These are phyloP conservation scores for Carposina sasakii DNA, from an alignment of 1,140 invertebrate genomes.

Conservation along the genomic window DNA sequence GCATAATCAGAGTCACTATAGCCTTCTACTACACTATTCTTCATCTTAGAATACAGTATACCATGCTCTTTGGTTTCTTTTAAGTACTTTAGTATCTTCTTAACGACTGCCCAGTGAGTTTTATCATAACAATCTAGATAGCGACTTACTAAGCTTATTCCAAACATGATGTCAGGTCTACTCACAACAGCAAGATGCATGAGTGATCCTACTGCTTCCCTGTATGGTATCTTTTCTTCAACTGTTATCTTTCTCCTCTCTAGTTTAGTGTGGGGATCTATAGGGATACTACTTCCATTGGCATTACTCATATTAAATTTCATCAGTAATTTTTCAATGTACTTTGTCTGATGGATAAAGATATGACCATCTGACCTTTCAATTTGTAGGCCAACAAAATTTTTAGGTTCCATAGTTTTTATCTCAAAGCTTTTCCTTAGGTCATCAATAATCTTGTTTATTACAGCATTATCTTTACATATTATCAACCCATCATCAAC, in stretches of 20 bases:
- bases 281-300: constrained; percentile 23
- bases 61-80: not conserved
- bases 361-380: constrained; percentile 15
- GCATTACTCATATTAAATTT: constrained; percentile 23
- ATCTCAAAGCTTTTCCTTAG: constrained; percentile 8
- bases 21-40: not conserved
- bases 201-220: constrained; percentile 42
- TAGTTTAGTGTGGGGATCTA: constrained; percentile 21
- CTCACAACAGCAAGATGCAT: constrained; percentile 6
- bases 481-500: constrained; percentile 7
- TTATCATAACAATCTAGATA: constrained; percentile 5
- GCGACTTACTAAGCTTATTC: not conserved
- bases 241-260: constrained; percentile 2
- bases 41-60: not conserved
- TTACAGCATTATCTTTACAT: not conserved
- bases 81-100: not conserved
- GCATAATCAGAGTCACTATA: not conserved
- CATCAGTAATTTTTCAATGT: constrained; percentile 18
- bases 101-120: not conserved
- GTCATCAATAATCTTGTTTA: not conserved
- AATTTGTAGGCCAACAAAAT: constrained; percentile 21
- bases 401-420: constrained; percentile 15
- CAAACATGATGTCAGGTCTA: constrained; percentile 1
- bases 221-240: constrained; percentile 25
- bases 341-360: constrained; percentile 26